These are phyloP conservation scores for Cheirogaleus medius DNA, from an alignment of 2,113 vertebrate species.

Conservation along the genomic window DNA sequence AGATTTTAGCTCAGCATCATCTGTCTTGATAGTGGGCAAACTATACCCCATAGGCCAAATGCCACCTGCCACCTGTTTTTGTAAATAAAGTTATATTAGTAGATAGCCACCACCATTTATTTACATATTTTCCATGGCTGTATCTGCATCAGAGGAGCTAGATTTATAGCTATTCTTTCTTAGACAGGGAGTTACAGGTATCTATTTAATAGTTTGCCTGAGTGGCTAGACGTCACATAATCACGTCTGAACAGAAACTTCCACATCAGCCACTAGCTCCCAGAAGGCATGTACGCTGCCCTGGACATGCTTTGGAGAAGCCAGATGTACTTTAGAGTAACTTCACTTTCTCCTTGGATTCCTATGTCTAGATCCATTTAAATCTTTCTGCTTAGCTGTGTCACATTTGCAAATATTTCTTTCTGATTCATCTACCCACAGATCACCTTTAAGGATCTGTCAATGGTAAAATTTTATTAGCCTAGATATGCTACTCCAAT, in stretches of 20 bases:
- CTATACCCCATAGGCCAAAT: background rate
- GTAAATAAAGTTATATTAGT: background rate
- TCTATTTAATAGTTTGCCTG: background rate
- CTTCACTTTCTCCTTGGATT: conserved; percentile 39
- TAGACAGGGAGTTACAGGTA: background rate
- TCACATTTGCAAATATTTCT: conserved; percentile 18
- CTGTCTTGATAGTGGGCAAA: background rate
- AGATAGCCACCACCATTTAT: background rate
- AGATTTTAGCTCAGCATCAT: background rate
- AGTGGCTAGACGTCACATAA: background rate
- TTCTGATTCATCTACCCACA: conserved; percentile 35
- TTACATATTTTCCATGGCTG: background rate
- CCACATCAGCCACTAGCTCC: background rate
- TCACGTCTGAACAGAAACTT: background rate
- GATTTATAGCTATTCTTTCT: background rate
- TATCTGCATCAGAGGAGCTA: background rate
- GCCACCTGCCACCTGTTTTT: background rate
- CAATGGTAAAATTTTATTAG: conserved; percentile 65
- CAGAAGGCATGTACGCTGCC: too few species aligned
- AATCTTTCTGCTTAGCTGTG: background rate
- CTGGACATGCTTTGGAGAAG: background rate
- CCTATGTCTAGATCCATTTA: background rate
- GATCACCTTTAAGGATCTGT: conserved; percentile 29
- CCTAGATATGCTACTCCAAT: conserved; percentile 36
- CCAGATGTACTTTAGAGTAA: background rate